Evolutionary conservation across 1,140 invertebrate species (phyloP), one percentile per base, ranked within the genome.

Genomic region (Parapsyche elsis): DNA sequence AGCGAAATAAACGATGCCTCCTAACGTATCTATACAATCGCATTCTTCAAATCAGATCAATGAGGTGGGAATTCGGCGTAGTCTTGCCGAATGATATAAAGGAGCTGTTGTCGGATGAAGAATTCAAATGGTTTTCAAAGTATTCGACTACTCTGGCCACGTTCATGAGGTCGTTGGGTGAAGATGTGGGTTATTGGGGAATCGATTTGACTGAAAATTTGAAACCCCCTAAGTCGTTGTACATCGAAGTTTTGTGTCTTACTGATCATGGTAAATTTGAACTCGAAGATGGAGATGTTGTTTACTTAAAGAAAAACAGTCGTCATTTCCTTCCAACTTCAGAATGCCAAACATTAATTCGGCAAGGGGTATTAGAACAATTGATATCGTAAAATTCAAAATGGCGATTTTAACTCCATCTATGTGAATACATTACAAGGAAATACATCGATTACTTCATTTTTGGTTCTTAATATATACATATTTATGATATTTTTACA

Each of bases 51-150:
- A 92, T 99, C 19, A 91, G 93, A 83, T 92, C 94, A 61, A 91
- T 98, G 86, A 89, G 97, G 71, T 99, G 97, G 97, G 95, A 98
- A 85, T 95, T 98, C 86, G 97, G 97, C 1, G 94, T 95, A 77
- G 93, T 98, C 49, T 86, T 99, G 76, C 97, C 97, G 2, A 85
- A 91, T 0, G 97, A 98, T 86, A 92, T 98, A 0, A 94, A 94
- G 85, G 89, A 92, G 38, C 93, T 95, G 82, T 88, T 99, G 16
- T 94, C 94, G 81, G 92, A 94, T 84, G 90, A 93, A 2, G 97
- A 99, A 89, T 87, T 94, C 24, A 90, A 94, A 75, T 99, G 96
- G 94, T 97, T 98, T 84, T 92, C 92, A 30, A 93, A 93, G 76
- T 99, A 99, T 85, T 98, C 94, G 61, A 96, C 93, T 84, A 93